These are phyloP conservation scores for Meteorus sp. DNA, from an alignment of 1,140 invertebrate species.

Conservation along the genomic window DNA sequence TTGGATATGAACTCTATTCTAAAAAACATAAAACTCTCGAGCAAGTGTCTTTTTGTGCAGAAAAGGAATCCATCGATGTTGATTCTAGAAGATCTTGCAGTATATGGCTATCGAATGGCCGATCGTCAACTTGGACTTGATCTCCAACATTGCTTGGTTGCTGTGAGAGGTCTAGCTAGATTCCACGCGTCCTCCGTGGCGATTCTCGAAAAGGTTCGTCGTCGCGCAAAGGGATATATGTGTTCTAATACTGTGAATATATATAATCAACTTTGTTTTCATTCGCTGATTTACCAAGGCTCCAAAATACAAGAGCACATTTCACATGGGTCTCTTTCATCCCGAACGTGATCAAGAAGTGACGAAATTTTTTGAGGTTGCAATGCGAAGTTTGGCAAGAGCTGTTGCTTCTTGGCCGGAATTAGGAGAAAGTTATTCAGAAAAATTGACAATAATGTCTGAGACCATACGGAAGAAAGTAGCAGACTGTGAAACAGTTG, in stretches of 20 bases:
- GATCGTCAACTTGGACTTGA: constrained; percentile 60
- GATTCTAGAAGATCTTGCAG: constrained; percentile 60
- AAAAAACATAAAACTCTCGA: constrained; percentile 31
- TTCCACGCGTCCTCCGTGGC: constrained; percentile 64
- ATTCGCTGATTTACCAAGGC: too few relatives aligned
- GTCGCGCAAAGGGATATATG: background rate
- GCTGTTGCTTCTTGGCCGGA: constrained; percentile 49
- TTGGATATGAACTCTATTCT: constrained; percentile 46
- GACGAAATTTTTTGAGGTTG: constrained; percentile 37
- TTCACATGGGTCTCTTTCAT: constrained; percentile 49
- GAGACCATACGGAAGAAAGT: constrained; percentile 41
- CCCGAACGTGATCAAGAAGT: constrained; percentile 34
- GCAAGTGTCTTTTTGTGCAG: constrained; percentile 41
- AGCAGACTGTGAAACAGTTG: constrained; percentile 31
- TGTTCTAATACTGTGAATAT: background rate
- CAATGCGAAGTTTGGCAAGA: constrained; percentile 34
- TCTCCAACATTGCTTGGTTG: constrained; percentile 54
- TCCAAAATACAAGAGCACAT: constrained; percentile 46
- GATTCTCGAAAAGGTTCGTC: constrained; percentile 53
- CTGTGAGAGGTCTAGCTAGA: constrained; percentile 61
- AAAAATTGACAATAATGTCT: constrained; percentile 51
- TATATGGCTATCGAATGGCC: constrained; percentile 62
- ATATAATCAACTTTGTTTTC: too few relatives aligned
- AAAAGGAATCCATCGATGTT: constrained; percentile 50
- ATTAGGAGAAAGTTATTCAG: constrained; percentile 44